Evolutionary conservation across 2,888 invertebrate species (phyloP), one percentile per base, ranked within the genome.

Genomic region (Drosophila picticornis): DNA sequence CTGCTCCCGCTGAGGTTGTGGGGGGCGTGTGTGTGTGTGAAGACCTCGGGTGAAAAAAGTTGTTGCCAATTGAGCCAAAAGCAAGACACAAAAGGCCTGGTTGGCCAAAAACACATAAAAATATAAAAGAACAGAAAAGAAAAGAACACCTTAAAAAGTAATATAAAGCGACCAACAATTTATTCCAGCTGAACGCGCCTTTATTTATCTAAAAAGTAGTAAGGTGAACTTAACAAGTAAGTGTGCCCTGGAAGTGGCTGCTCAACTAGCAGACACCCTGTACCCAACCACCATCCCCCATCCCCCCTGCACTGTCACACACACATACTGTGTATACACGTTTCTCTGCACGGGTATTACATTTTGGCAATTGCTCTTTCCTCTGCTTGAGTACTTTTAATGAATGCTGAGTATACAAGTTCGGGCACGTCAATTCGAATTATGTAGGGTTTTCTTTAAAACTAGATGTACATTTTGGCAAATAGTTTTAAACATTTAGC

Each of bases 61-160:
- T 65, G 40, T 50, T 59, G 58, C 66, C 51, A 65, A 65, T 70
- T 65, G 60, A 70, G 52, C 80, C 43, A 52, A 52, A 52, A 60
- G 50, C 34, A 22, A 53, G 61, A 58, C 50, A 61, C 53, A 25
- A 32, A 51, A 51, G 52, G 57, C 57, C 43, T 57, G 40, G 29
- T 46, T 57, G 43, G 31, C 29, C 46, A 40, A 29, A 31, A 29
- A 69, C 53, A 61, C 38, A 38, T 34, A 38, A 27, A 56, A 36
- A 56, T 13, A 36, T 19, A 36, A 9, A 59, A 48, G 61, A 74
- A 56, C 43, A n/a, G 22, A 40, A 22, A 34, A 25, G 38, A 51
- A 51, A 46, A 34, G 40, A 48, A 60, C 32, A 60, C 46, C 46
- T 60, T 51, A 52, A 52, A 61, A 51, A 61, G 50, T 61, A 40